These are phyloP conservation scores for Pachyuromys duprasi DNA, from an alignment of 2,797 vertebrate genomes.

Conservation along the genomic window DNA sequence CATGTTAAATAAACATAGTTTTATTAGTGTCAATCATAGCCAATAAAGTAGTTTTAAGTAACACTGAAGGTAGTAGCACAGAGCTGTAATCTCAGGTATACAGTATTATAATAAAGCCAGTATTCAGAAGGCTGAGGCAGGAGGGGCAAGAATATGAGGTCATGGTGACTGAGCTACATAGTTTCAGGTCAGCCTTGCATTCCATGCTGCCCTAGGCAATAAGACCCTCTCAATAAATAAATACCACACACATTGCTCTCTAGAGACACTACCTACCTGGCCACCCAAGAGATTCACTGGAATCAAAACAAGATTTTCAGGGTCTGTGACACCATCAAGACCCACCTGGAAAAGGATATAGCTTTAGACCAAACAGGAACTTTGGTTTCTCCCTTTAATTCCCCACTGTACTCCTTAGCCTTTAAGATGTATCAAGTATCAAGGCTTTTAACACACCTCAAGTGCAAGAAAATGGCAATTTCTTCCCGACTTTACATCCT, in stretches of 20 bases:
- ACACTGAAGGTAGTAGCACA: neutral
- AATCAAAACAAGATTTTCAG: neutral
- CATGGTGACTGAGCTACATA: neutral
- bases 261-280: neutral
- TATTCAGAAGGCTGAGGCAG: neutral
- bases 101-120: neutral
- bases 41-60: neutral
- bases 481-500: neutral
- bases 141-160: neutral
- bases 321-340: neutral
- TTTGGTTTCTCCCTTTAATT: neutral
- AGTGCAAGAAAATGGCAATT: constrained; percentile 33
- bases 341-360: neutral
- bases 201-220: neutral
- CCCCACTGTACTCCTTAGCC: neutral
- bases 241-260: neutral
- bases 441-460: constrained; percentile 50
- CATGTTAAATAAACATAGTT: neutral
- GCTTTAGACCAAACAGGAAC: neutral
- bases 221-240: neutral
- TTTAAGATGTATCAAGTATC: constrained; percentile 18
- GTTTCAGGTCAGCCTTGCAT: neutral
- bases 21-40: neutral
- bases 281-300: neutral
- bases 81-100: neutral